A percentile compares a stretch with the other conserved stretches of the same genome.
phyloP scores from a whole-genome alignment of 1,140 invertebrate genomes.

The Lerema accius region DNA sequence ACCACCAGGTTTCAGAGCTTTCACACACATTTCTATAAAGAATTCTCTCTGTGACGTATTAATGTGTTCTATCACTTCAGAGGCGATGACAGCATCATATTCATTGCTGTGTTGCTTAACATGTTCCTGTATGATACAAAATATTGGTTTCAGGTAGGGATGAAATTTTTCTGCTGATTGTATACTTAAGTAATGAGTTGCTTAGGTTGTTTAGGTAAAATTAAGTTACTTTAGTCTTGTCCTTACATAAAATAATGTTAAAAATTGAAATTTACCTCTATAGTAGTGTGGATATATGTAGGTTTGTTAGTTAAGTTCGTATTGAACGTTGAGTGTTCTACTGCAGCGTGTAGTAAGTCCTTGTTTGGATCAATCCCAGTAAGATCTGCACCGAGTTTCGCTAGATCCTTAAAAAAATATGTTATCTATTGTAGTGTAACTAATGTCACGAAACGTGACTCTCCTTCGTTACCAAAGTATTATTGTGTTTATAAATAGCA shows the following conservation, averaged over 20 bases:
- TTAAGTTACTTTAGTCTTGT: no score
- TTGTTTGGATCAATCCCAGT: slow-evolving; percentile 91
- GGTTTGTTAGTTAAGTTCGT: slow-evolving; percentile 45
- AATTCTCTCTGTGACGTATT: slow-evolving; percentile 83
- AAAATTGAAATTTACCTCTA: slow-evolving; percentile 54
- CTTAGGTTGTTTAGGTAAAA: no score
- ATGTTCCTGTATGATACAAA: no score
- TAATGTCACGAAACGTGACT: no score
- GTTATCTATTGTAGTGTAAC: no score
- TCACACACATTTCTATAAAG: slow-evolving; percentile 90
- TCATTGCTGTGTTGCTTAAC: slow-evolving; percentile 64
- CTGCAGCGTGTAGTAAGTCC: slow-evolving; percentile 87
- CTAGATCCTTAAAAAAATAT: slow-evolving; percentile 60
- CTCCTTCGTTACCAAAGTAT: no score
- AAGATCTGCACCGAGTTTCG: slow-evolving; percentile 89
- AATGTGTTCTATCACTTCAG: slow-evolving; percentile 97
- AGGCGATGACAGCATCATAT: slow-evolving; percentile 94
- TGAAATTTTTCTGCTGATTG: no score
- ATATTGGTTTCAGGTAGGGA: no score
- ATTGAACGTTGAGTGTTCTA: slow-evolving; percentile 82
- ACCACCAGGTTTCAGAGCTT: slow-evolving; percentile 91
- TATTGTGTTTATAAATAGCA: no score
- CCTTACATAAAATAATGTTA: slow-evolving; percentile 36
- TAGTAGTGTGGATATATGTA: slow-evolving; percentile 37
- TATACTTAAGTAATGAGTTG: no score